phyloP scores from a whole-genome alignment of 1,140 invertebrate species.

The Nasonia giraulti region DNA sequence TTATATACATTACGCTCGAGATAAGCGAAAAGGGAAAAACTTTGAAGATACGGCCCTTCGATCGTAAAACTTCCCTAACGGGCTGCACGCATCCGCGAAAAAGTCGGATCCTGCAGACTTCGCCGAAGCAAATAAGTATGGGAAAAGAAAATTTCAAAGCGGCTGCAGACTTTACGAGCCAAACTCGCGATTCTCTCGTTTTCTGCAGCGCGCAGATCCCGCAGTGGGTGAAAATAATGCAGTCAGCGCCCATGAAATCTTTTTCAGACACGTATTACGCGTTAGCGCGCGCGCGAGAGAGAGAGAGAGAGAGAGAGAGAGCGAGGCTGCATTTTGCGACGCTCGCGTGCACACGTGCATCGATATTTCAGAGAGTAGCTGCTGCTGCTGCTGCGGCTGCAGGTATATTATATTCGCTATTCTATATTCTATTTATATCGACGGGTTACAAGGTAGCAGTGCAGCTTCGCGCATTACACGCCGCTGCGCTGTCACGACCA shows the following conservation, averaged over 20 bases:
- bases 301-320: background rate
- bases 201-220: no score
- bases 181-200: no score
- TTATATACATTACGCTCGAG: background rate
- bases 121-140: background rate
- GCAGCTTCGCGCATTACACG: constrained; percentile 14
- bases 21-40: no score
- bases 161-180: background rate
- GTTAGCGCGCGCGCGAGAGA: background rate
- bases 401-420: background rate
- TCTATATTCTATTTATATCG: constrained; percentile 37
- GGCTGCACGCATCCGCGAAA: background rate
- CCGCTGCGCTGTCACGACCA: constrained; percentile 17
- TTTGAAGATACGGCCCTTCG: background rate
- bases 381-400: background rate
- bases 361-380: background rate
- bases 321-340: constrained; percentile 16
- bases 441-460: constrained; percentile 24
- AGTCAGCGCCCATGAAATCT: no score
- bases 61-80: background rate
- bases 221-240: no score
- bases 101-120: no score
- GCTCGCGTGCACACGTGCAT: constrained; percentile 36
- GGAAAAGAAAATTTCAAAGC: background rate
- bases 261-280: background rate